Percentiles rank a stretch among this genome's conserved stretches.
Conservation (phyloP, 2,797 vertebrate genomes). For the Poecilia wingei region DNA sequence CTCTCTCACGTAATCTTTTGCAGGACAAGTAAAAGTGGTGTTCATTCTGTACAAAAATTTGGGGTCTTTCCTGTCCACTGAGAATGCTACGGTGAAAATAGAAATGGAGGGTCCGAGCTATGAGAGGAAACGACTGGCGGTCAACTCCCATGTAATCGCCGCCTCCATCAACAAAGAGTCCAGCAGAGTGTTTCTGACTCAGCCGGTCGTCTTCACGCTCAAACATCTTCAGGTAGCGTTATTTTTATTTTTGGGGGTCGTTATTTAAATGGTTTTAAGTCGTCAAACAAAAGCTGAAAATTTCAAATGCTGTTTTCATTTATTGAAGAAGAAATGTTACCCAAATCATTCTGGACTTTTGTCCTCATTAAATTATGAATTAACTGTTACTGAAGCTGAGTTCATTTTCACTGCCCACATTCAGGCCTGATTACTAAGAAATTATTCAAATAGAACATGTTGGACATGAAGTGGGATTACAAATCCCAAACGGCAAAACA, state of each 20-base stretch:
- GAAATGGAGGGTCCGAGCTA: constrained; percentile 81
- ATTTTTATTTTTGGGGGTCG: not conserved
- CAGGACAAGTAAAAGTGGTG: constrained; percentile 94
- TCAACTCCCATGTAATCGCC: constrained; percentile 92
- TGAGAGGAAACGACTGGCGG: constrained; percentile 81
- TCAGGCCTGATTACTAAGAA: not conserved
- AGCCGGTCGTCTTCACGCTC: constrained; percentile 92
- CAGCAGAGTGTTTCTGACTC: constrained; percentile 91
- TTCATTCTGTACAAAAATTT: constrained; percentile 94
- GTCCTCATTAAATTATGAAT: not conserved
- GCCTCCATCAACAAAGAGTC: constrained; percentile 96
- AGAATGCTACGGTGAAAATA: constrained; percentile 92
- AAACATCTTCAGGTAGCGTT: constrained; percentile 86
- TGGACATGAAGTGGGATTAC: not conserved
- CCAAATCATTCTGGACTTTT: not conserved
- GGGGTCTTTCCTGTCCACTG: constrained; percentile 91
- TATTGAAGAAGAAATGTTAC: not conserved
- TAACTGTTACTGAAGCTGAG: not conserved
- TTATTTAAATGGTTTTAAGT: not conserved
- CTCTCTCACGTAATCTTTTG: constrained; percentile 21
- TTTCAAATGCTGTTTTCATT: not conserved
- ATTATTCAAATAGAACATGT: too few relatives aligned
- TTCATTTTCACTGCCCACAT: not conserved
- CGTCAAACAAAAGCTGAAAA: not conserved
- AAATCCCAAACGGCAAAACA: not conserved